Evolutionary conservation across 2,113 vertebrate species (phyloP), one percentile per base, ranked within the genome.

Genomic region (Tympanuchus pallidicinctus): DNA sequence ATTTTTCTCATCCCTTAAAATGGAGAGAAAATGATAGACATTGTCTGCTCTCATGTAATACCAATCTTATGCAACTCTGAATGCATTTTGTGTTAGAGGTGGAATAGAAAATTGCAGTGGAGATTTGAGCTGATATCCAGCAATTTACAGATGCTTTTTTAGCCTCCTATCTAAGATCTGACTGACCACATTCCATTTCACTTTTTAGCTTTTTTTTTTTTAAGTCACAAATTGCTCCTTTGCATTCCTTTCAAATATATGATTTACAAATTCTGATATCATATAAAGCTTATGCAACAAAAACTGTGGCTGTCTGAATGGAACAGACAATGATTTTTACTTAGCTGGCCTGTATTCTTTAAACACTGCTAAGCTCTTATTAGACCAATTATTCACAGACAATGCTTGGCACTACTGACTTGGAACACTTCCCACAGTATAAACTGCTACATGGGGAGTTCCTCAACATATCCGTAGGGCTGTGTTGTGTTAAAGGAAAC

Each of bases 301-400:
- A 63, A 2, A 24, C 18, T 42, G 45, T 25, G 34, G 10, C 52
- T 86, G 54, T 24, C 36, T 59, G 61, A 89, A 63, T 3, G 73
- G 74, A 90, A 87, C 30, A 89, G 89, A 94, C 82, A n/a, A 66
- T 30, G 79, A 5, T 45, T 75, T 88, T 85, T 69, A 19, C 59
- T 63, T 34, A 66, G 14, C 64, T 87, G 45, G 60, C 42, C 59
- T 20, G 22, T 48, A 48, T 42, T 90, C n/a, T 61, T 90, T 79
- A 87, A 79, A 32, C 34, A 52, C 52, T 72, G 40, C 18, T 70
- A 54, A 90, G 18, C 21, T 78, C 60, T 85, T 74, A 17, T 63
- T 67, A 76, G 38, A 85, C 24, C 42, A 34, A 34, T 66, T 45
- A 27, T 63, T 73, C 75, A 77, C 32, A 89, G 71, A 22, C 59